Percentiles rank a stretch among this genome's conserved stretches.
phyloP scores from a whole-genome alignment of 2,797 vertebrate species.

The Pygocentrus nattereri region DNA sequence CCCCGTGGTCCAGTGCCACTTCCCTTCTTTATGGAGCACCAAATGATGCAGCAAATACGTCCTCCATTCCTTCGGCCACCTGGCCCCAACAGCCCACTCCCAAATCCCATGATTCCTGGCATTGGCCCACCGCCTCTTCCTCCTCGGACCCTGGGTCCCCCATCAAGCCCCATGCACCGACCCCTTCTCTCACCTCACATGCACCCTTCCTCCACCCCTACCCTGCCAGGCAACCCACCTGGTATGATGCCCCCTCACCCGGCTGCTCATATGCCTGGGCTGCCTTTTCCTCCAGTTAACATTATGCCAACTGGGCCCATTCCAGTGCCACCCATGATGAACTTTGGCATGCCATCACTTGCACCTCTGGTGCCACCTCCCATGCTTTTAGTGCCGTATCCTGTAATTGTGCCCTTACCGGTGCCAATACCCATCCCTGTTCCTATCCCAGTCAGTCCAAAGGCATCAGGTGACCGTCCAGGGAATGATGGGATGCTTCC shows the following conservation, averaged over 20 bases:
- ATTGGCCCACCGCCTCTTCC: constrained; percentile 91
- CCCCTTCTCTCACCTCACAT: constrained; percentile 91
- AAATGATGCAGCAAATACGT: constrained; percentile 98
- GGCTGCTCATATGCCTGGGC: constrained; percentile 86
- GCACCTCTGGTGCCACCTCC: constrained; percentile 96
- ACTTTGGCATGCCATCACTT: constrained; percentile 97
- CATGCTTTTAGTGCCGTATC: constrained; percentile 96
- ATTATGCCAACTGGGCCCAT: constrained; percentile 96
- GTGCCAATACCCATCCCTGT: constrained; percentile 98
- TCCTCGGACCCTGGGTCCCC: constrained; percentile 81
- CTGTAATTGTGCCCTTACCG: constrained; percentile 95
- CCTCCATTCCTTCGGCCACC: constrained; percentile 91
- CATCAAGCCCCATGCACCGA: constrained; percentile 95
- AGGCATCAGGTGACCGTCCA: constrained; percentile 86
- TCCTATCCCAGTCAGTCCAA: constrained; percentile 91
- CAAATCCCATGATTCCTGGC: constrained; percentile 94
- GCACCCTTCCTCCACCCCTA: constrained; percentile 88
- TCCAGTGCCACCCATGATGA: constrained; percentile 95
- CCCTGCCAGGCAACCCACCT: constrained; percentile 88
- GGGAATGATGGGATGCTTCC: constrained; percentile 85
- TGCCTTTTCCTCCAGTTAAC: constrained; percentile 91
- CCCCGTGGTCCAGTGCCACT: constrained; percentile 95
- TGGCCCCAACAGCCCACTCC: constrained; percentile 92
- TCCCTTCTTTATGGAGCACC: constrained; percentile 98
- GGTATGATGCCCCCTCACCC: constrained; percentile 86